phyloP scores from a whole-genome alignment of 2,797 vertebrate species.

The Alcedo quadribrachys region DNA sequence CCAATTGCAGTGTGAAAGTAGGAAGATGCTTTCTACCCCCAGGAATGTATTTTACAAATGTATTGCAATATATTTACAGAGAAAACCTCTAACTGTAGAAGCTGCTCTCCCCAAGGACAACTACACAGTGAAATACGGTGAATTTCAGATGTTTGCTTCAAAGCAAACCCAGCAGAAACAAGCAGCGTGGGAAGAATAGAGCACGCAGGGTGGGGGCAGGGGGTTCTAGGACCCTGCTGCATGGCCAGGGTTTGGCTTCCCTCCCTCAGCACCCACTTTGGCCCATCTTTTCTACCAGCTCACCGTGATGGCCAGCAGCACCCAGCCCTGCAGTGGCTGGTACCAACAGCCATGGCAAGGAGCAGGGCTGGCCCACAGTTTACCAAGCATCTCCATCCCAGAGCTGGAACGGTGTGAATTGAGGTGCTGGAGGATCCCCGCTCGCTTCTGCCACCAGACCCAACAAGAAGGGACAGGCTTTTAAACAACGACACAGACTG shows the following conservation, averaged over 20 bases:
- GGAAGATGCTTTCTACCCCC: not conserved
- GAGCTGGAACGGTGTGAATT: rapidly evolving
- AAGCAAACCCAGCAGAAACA: not conserved
- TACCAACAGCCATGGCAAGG: rapidly evolving
- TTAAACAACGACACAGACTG: not conserved
- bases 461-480: not conserved
- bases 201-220: not conserved
- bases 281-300: not conserved
- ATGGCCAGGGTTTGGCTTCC: rapidly evolving
- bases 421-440: not conserved
- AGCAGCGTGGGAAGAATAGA: rapidly evolving
- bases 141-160: not conserved
- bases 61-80: not conserved
- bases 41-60: not conserved
- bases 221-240: rapidly evolving
- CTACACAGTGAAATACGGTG: rapidly evolving
- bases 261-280: not conserved
- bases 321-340: rapidly evolving
- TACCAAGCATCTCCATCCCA: rapidly evolving
- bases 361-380: not conserved
- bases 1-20: rapidly evolving
- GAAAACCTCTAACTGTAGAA: not conserved
- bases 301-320: rapidly evolving
- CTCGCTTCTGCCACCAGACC: not conserved
- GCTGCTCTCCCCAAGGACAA: not conserved